Percentiles rank a stretch among this genome's conserved stretches.
These are phyloP conservation scores for Staurois parvus DNA, from an alignment of 2,797 vertebrate genomes.

Conservation along the genomic window DNA sequence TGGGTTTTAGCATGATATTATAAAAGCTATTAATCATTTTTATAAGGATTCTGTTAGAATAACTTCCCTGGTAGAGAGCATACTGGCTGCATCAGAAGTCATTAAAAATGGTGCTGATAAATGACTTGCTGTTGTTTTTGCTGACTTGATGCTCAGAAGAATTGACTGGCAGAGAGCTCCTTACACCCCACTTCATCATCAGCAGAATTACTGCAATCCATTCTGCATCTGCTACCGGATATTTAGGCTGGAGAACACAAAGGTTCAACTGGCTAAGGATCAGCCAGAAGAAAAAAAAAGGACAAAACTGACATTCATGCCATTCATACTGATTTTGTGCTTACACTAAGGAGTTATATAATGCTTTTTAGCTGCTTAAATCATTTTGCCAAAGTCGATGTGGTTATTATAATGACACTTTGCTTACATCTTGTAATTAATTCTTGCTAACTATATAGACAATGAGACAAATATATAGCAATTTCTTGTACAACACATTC, in stretches of 20 bases:
- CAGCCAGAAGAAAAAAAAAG: neutral
- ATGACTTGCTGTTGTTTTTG: constrained; percentile 50
- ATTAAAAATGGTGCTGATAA: constrained; percentile 55
- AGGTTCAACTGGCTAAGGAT: neutral
- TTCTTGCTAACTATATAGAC: neutral
- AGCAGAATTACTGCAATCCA: constrained; percentile 40
- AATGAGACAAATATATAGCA: neutral
- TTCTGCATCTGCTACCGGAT: constrained; percentile 31
- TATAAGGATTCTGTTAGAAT: constrained; percentile 56
- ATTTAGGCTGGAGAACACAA: neutral
- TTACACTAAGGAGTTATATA: neutral
- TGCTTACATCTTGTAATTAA: neutral
- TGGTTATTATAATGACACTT: neutral
- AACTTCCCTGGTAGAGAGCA: constrained; percentile 50
- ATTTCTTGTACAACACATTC: neutral
- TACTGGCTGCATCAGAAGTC: constrained; percentile 51
- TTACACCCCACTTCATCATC: constrained; percentile 43
- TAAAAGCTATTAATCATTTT: constrained; percentile 61
- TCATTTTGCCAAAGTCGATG: neutral
- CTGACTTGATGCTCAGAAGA: constrained; percentile 48
- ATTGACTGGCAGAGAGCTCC: constrained; percentile 21
- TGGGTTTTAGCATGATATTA: constrained; percentile 58
- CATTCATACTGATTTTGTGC: neutral
- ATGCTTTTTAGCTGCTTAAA: neutral
- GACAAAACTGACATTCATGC: neutral